These are phyloP conservation scores for Homarus gammarus DNA, from an alignment of 2,888 invertebrate genomes.

Conservation along the genomic window DNA sequence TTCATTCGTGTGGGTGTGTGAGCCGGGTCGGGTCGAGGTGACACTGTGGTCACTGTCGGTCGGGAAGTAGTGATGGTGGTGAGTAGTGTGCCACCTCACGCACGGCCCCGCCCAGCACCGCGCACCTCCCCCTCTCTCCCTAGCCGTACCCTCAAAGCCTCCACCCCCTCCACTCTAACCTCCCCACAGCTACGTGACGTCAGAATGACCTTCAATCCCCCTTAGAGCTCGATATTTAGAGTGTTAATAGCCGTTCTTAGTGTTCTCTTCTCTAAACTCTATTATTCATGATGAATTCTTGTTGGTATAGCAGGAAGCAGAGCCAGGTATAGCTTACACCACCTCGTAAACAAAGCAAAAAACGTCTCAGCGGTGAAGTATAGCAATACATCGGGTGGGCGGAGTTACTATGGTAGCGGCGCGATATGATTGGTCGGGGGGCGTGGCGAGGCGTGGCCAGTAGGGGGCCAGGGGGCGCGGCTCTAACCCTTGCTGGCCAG, in stretches of 20 bases:
- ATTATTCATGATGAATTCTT: no score
- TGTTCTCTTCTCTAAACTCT: not conserved
- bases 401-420: not conserved
- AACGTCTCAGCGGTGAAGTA: not conserved
- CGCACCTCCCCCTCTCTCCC: no score
- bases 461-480: slow-evolving; percentile 11
- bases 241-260: no score
- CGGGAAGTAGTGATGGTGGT: slow-evolving; percentile 48
- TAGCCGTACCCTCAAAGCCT: no score
- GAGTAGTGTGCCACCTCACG: slow-evolving; percentile 16
- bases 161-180: no score
- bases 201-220: slow-evolving; percentile 44
- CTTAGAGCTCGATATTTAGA: not conserved
- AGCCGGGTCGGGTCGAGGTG: slow-evolving; percentile 53
- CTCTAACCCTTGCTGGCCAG: slow-evolving; percentile 54
- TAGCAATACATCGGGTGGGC: not conserved
- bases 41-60: slow-evolving; percentile 58
- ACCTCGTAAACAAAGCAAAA: not conserved
- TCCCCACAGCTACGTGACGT: slow-evolving; percentile 29
- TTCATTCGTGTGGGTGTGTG: slow-evolving; percentile 39
- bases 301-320: not conserved
- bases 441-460: not conserved
- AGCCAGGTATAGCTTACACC: no score
- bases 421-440: not conserved
- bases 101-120: slow-evolving; percentile 10